Conservation (phyloP, 2,113 vertebrate species). For the Elanus axillaris region DNA sequence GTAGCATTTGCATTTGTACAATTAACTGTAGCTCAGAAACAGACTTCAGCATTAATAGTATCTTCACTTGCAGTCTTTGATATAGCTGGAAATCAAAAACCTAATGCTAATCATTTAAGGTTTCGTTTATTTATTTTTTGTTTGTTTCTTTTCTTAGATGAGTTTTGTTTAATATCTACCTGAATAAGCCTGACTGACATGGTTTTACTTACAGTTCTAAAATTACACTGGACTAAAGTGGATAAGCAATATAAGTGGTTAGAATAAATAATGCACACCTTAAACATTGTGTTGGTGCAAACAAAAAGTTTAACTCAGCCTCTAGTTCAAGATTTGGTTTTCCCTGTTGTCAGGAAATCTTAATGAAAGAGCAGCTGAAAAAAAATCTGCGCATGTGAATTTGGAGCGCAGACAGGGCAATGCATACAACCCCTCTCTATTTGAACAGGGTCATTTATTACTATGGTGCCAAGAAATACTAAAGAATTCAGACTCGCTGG, state of each 20-base stretch:
- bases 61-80: not conserved
- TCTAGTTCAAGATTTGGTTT: not conserved
- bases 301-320: not conserved
- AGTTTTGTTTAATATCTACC: not conserved
- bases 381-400: not conserved
- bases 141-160: not conserved
- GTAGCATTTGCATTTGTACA: not conserved
- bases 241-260: not conserved
- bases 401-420: not conserved
- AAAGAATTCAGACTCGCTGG: not conserved
- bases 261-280: not conserved
- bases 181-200: not conserved
- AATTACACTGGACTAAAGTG: not conserved
- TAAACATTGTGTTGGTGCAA: not conserved
- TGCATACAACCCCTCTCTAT: not conserved
- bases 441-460: not conserved
- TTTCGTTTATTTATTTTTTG: not conserved
- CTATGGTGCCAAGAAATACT: not conserved
- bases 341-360: not conserved
- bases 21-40: not conserved
- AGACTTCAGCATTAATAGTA: not conserved
- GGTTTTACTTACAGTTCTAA: not conserved
- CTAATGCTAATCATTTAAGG: fast-evolving
- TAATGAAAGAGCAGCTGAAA: not conserved
- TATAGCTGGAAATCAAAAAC: not conserved